These are phyloP conservation scores for Sialia sialis DNA, from an alignment of 2,113 vertebrate genomes.

Conservation along the genomic window DNA sequence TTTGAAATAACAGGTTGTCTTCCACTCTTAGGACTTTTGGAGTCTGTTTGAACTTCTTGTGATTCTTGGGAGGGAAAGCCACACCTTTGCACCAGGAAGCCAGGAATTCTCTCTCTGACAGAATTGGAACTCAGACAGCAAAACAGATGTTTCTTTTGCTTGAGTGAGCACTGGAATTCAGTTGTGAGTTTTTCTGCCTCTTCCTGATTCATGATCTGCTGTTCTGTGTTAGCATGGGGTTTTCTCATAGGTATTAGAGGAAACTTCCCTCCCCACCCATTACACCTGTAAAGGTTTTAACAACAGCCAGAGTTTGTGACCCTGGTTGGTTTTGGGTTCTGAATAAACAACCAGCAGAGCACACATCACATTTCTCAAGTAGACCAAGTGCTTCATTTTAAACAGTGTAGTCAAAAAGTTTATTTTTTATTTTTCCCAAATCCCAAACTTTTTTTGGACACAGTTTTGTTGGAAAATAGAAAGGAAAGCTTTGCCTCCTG, in stretches of 20 bases:
- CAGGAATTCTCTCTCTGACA: not conserved
- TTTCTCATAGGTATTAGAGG: not conserved
- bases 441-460: not conserved
- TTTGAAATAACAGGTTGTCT: slow-evolving; percentile 33
- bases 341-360: not conserved
- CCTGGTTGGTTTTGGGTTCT: not conserved
- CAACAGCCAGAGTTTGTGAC: not conserved
- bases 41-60: slow-evolving; percentile 16
- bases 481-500: not conserved
- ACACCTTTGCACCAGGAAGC: slow-evolving; percentile 17
- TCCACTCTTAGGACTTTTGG: not conserved
- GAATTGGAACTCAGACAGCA: not conserved
- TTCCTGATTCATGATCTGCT: not conserved
- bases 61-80: slow-evolving; percentile 9
- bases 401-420: not conserved
- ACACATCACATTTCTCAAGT: not conserved
- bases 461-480: not conserved
- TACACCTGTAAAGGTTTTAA: not conserved
- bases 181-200: not conserved
- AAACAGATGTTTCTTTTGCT: not conserved
- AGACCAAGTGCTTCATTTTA: not conserved
- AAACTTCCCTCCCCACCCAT: not conserved
- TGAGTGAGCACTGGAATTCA: not conserved
- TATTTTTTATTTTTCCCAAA: not conserved
- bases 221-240: not conserved